These are phyloP conservation scores for Leptinotarsa haldemani DNA, from an alignment of 2,888 invertebrate genomes.

Conservation along the genomic window DNA sequence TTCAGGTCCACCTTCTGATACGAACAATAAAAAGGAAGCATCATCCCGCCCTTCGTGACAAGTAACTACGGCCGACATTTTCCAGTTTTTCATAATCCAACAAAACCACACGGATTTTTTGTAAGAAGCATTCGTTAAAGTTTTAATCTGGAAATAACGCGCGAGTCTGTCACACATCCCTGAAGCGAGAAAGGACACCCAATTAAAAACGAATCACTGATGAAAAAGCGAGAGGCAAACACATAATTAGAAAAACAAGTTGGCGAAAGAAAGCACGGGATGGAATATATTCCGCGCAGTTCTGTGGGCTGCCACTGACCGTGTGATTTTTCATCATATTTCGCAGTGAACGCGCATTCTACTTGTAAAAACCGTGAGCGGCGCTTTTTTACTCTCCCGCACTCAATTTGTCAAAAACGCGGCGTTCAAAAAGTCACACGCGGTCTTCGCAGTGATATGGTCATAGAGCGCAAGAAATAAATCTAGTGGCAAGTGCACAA, in stretches of 20 bases:
- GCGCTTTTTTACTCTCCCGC: constrained; percentile 44
- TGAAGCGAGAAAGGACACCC: constrained; percentile 41
- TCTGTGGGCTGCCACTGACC: constrained; percentile 59
- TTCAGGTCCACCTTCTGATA: constrained; percentile 9
- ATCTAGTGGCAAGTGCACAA: constrained; percentile 30
- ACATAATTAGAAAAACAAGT: constrained; percentile 60
- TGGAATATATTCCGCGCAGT: constrained; percentile 62
- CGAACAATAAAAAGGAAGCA: neutral
- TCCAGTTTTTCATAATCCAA: constrained; percentile 27
- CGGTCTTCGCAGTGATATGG: constrained; percentile 33
- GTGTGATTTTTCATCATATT: constrained; percentile 65
- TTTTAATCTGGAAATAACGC: constrained; percentile 40
- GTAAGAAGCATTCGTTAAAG: constrained; percentile 40
- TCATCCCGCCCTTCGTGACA: neutral
- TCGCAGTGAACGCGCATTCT: constrained; percentile 50
- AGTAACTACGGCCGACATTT: neutral
- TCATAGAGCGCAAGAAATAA: constrained; percentile 35
- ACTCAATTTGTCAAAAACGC: constrained; percentile 48
- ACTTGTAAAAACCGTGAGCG: constrained; percentile 48
- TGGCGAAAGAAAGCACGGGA: constrained; percentile 53
- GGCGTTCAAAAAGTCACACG: constrained; percentile 42
- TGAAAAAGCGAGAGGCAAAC: constrained; percentile 52
- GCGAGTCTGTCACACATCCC: constrained; percentile 36
- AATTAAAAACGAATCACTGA: constrained; percentile 50
- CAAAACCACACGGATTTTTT: constrained; percentile 32